Evolutionary conservation across 2,113 vertebrate species (phyloP), one percentile per base, ranked within the genome.

Genomic region (Aegotheles bennettii): DNA sequence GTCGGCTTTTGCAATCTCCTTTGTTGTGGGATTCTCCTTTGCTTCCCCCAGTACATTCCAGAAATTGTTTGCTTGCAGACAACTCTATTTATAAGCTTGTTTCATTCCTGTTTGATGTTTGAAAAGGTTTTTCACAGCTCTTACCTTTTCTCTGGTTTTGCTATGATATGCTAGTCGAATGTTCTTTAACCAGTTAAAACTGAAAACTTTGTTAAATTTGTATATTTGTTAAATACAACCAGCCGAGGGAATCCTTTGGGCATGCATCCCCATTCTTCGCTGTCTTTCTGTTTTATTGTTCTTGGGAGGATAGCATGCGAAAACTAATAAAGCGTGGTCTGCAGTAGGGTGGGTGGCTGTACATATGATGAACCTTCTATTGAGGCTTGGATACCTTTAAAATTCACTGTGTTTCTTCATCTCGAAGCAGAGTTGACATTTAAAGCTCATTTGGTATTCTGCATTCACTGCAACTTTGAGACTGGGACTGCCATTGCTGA

Each of bases 11-110:
- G 77, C 77, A 87, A 8, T 92, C 77, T 90, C 23, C 84, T 95
- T 97, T 97, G 93, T 96, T 97, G 93, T 96, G 96, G 94, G 93
- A 89, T 94, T 95, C 93, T 95, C 48, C 86, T 91, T 93, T 95
- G 73, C 80, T 91, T 92, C 54, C 86, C 68, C 56, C 40, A 89
- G 64, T 96, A 63, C 95, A 92, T 97, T 95, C 94, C 93, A 94
- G 91, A 93, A 97, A 91, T 94, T 59, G 47, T 92, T 96, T 91
- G 80, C 91, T 97, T 84, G 80, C 48, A 78, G 94, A 77, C 91
- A 92, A 42, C 59, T 77, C 64, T 81, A 10, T 95, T 93, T 96
- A 93, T 91, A 94, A 89, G 61, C 56, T 89, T 81, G 54, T 77
- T 96, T 87, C 42, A 63, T 93, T 93, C 89, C 76, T 95, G 16